Conservation (phyloP, 1,140 invertebrate species). For the Drosophila azteca region DNA sequence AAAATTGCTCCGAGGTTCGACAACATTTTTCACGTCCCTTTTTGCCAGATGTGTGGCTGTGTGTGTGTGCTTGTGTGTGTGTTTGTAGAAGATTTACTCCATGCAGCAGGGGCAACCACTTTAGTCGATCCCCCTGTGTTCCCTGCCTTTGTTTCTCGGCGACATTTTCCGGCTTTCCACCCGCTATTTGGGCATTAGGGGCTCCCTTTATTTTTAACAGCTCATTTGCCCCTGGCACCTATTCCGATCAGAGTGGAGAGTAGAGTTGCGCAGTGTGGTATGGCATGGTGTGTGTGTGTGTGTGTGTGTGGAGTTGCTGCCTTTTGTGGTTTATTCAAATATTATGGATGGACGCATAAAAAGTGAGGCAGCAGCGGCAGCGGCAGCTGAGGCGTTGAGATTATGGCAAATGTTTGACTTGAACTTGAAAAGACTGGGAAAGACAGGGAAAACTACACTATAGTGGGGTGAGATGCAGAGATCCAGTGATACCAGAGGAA, state of each 20-base stretch:
- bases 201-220: constrained; percentile 51
- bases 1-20: constrained; percentile 44
- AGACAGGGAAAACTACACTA: background rate
- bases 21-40: constrained; percentile 48
- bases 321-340: constrained; percentile 57
- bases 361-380: constrained; percentile 42
- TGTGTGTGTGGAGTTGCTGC: constrained; percentile 14
- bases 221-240: constrained; percentile 76
- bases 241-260: constrained; percentile 4
- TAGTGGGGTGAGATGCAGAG: too few species aligned
- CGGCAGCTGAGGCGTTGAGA: constrained; percentile 64
- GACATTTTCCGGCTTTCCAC: constrained; percentile 65
- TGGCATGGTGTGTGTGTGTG: constrained; percentile 1
- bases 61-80: background rate
- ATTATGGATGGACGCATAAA: constrained; percentile 37
- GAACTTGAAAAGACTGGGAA: constrained; percentile 66
- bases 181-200: constrained; percentile 22
- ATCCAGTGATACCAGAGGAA: constrained; percentile 18
- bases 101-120: constrained; percentile 45
- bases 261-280: too few species aligned
- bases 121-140: constrained; percentile 26
- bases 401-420: constrained; percentile 79
- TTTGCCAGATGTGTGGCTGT: constrained; percentile 15
- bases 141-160: constrained; percentile 14
- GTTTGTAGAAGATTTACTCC: constrained; percentile 29